Evolutionary conservation across 2,797 vertebrate species (phyloP).

Genomic region (Nannoperca australis): DNA sequence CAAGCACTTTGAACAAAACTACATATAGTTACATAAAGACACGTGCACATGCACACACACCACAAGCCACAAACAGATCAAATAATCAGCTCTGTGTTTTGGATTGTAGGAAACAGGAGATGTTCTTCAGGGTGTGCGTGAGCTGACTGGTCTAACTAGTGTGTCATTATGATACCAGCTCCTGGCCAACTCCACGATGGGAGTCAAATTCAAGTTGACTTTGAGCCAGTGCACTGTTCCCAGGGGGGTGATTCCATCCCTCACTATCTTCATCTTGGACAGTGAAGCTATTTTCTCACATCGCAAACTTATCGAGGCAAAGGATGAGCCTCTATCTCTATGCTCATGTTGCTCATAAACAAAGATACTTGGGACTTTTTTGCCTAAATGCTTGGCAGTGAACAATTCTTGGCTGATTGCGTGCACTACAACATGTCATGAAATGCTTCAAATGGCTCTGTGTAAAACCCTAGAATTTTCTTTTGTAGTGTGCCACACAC

Average conservation of each 20-base stretch:
- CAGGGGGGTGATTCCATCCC: slow-evolving; percentile 49
- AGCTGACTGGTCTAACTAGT: slow-evolving; percentile 52
- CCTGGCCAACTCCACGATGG: slow-evolving; percentile 54
- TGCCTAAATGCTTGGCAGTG: slow-evolving; percentile 32
- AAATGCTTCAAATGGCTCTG: slow-evolving; percentile 39
- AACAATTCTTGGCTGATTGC: slow-evolving; percentile 51
- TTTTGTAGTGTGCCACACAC: slow-evolving; percentile 32
- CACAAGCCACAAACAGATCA: slow-evolving; percentile 59
- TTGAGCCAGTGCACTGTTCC: slow-evolving; percentile 53
- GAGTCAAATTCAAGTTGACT: slow-evolving; percentile 70
- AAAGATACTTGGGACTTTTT: slow-evolving; percentile 32
- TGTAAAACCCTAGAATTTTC: slow-evolving; percentile 49
- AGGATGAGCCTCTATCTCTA: slow-evolving; percentile 42
- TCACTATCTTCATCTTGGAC: slow-evolving; percentile 59
- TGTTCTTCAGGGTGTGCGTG: slow-evolving; percentile 62
- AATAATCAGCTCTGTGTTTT: slow-evolving; percentile 61
- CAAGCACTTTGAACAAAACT: slow-evolving; percentile 56
- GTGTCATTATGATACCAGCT: slow-evolving; percentile 72
- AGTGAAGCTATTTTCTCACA: slow-evolving; percentile 45
- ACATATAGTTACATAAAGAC: slow-evolving; percentile 51
- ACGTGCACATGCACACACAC: slow-evolving; percentile 44
- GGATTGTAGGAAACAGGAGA: slow-evolving; percentile 53
- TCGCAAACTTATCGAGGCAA: slow-evolving; percentile 42
- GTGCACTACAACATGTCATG: slow-evolving; percentile 31
- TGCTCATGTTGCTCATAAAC: slow-evolving; percentile 46